A percentile compares a stretch with the other conserved stretches of the same genome.
phyloP scores from a whole-genome alignment of 1,140 invertebrate genomes.

The Lordiphosa collinella region DNA sequence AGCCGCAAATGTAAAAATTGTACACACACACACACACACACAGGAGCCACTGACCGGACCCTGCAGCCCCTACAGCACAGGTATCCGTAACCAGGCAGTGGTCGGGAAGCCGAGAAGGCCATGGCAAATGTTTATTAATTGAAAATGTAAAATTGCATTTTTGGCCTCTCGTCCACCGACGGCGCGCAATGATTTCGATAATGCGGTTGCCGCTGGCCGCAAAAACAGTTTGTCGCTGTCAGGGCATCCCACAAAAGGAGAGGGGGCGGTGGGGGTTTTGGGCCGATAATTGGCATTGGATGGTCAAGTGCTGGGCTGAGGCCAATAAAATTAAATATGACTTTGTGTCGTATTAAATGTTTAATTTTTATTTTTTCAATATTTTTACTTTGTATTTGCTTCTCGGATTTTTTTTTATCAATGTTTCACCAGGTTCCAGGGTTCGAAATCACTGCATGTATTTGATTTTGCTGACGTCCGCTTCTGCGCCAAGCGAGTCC shows the following conservation, averaged over 20 bases:
- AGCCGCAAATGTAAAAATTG: slow-evolving; percentile 70
- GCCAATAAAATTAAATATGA: slow-evolving; percentile 68
- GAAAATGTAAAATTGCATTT: slow-evolving; percentile 77
- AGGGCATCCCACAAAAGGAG: slow-evolving; percentile 7
- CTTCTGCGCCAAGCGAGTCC: too few species aligned
- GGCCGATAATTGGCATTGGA: slow-evolving; percentile 65
- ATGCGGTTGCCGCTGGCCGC: slow-evolving; percentile 69
- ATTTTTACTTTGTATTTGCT: slow-evolving; percentile 12
- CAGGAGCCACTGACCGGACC: slow-evolving; percentile 7
- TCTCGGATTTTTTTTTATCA: slow-evolving; percentile 6
- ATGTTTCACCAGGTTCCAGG: neutral
- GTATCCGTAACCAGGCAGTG: slow-evolving; percentile 29
- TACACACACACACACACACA: slow-evolving; percentile 22
- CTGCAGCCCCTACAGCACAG: neutral
- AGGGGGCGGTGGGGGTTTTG: neutral
- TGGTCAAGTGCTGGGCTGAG: slow-evolving; percentile 46
- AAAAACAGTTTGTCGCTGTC: slow-evolving; percentile 78
- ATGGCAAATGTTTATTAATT: slow-evolving; percentile 74
- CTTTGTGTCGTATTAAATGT: slow-evolving; percentile 55
- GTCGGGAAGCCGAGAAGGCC: slow-evolving; percentile 6
- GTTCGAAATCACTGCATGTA: too few species aligned
- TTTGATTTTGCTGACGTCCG: too few species aligned
- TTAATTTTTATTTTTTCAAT: slow-evolving; percentile 4
- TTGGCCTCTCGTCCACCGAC: slow-evolving; percentile 39
- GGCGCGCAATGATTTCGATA: slow-evolving; percentile 68